These are phyloP conservation scores for Cephalophus harveyi DNA, from an alignment of 2,113 vertebrate genomes.

Conservation along the genomic window DNA sequence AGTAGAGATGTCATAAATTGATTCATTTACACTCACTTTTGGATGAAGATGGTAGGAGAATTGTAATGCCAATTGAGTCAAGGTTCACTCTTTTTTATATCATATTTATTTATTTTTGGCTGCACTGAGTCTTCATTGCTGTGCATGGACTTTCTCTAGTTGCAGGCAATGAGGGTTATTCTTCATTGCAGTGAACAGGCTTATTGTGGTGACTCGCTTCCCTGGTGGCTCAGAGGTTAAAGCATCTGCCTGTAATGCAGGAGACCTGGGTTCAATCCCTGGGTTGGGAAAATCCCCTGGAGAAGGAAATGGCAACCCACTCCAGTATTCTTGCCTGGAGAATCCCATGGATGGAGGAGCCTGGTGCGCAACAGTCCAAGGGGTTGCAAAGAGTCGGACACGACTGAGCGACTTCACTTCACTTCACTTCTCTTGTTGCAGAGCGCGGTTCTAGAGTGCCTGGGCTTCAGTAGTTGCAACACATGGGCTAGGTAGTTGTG, in stretches of 20 bases:
- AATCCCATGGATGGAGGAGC: too few relatives aligned
- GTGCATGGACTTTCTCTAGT: not conserved
- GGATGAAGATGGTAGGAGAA: not conserved
- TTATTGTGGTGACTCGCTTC: not conserved
- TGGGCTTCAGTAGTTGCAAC: not conserved
- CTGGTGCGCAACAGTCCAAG: too few relatives aligned
- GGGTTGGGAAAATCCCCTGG: too few relatives aligned
- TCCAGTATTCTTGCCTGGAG: too few relatives aligned
- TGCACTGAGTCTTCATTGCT: not conserved
- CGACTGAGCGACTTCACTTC: too few relatives aligned
- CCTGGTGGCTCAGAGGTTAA: too few relatives aligned
- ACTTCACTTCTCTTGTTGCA: not conserved
- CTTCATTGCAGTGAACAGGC: not conserved
- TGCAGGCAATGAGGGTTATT: not conserved
- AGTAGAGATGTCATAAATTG: not conserved
- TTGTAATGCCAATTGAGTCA: not conserved
- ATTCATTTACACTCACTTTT: not conserved
- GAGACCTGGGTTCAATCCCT: too few relatives aligned
- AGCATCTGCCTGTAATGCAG: too few relatives aligned
- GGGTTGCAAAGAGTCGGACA: too few relatives aligned
- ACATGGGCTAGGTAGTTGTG: not conserved
- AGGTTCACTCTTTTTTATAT: not conserved
- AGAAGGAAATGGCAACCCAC: too few relatives aligned
- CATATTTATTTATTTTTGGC: not conserved
- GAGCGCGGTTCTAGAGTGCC: fast-evolving